Conservation (phyloP, 2,797 vertebrate genomes). For the Hyperoplus lanceolatus region DNA sequence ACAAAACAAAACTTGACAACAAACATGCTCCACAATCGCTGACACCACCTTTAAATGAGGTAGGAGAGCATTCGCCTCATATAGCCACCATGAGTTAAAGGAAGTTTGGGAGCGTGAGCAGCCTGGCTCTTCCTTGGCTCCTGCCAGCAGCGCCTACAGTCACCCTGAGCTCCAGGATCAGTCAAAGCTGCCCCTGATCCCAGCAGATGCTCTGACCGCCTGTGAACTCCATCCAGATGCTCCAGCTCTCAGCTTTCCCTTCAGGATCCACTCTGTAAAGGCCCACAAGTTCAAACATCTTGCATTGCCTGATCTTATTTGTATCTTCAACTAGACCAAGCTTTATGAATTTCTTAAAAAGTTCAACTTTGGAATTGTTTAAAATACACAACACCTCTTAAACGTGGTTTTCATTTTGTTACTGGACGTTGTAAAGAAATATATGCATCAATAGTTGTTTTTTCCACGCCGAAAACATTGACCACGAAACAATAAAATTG, state of each 20-base stretch:
- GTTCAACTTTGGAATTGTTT: too few relatives aligned
- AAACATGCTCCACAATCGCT: too few relatives aligned
- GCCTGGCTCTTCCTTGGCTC: constrained; percentile 29
- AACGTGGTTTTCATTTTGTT: neutral
- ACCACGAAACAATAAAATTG: too few relatives aligned
- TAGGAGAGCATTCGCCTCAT: constrained; percentile 5
- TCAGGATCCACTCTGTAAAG: constrained; percentile 38
- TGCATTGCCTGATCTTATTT: constrained; percentile 23
- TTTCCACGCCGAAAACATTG: too few relatives aligned
- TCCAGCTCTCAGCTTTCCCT: constrained; percentile 46
- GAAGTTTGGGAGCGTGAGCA: constrained; percentile 16
- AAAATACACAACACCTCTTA: too few relatives aligned
- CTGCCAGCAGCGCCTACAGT: constrained; percentile 64
- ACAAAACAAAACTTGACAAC: too few relatives aligned
- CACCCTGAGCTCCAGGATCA: constrained; percentile 65
- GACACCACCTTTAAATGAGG: neutral
- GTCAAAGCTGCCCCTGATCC: constrained; percentile 63
- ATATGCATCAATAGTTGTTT: too few relatives aligned
- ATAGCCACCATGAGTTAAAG: constrained; percentile 10
- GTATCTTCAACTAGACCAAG: neutral
- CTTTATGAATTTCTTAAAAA: too few relatives aligned
- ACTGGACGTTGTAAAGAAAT: too few relatives aligned
- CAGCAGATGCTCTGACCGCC: constrained; percentile 68
- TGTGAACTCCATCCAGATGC: constrained; percentile 69
- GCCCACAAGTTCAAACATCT: constrained; percentile 59